Percentiles rank a stretch among this genome's conserved stretches.
Evolutionary conservation across 2,797 vertebrate genomes (phyloP).

Genomic region (Thunnus albacares): DNA sequence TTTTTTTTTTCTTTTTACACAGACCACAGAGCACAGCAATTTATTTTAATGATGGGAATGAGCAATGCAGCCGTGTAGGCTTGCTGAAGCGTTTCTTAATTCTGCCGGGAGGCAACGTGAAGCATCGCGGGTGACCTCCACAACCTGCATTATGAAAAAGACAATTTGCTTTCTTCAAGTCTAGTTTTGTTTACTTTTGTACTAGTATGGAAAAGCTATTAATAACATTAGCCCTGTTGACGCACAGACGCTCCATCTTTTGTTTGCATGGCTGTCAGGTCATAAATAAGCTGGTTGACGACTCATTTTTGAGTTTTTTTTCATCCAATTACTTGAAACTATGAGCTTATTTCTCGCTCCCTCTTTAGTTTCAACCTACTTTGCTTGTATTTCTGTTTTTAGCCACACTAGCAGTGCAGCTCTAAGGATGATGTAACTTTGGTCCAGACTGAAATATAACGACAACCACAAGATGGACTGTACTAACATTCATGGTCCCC

Average conservation of each 20-base stretch:
- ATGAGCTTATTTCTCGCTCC: background rate
- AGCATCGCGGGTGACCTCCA: slow-evolving; percentile 60
- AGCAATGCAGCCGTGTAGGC: slow-evolving; percentile 61
- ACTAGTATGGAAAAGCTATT: slow-evolving; percentile 22
- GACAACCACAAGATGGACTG: background rate
- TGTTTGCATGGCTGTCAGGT: slow-evolving; percentile 12
- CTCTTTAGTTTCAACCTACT: background rate
- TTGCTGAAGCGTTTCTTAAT: slow-evolving; percentile 63
- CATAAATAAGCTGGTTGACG: background rate
- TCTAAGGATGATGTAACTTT: background rate
- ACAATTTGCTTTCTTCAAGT: slow-evolving; percentile 51
- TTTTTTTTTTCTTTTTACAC: slow-evolving; percentile 50
- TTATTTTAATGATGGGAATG: slow-evolving; percentile 73
- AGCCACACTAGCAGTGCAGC: background rate
- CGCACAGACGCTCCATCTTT: slow-evolving; percentile 9
- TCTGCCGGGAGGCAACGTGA: slow-evolving; percentile 55
- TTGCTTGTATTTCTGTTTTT: background rate
- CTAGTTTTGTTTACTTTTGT: slow-evolving; percentile 52
- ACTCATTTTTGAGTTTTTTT: background rate
- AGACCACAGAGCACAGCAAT: slow-evolving; percentile 59
- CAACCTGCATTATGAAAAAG: slow-evolving; percentile 60
- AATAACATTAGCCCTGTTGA: slow-evolving; percentile 41
- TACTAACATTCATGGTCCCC: background rate
- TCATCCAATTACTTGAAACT: background rate
- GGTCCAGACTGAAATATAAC: background rate